Evolutionary conservation across 2,113 vertebrate genomes (phyloP), one percentile per base, ranked within the genome.

Genomic region (Corydoras maculifer): DNA sequence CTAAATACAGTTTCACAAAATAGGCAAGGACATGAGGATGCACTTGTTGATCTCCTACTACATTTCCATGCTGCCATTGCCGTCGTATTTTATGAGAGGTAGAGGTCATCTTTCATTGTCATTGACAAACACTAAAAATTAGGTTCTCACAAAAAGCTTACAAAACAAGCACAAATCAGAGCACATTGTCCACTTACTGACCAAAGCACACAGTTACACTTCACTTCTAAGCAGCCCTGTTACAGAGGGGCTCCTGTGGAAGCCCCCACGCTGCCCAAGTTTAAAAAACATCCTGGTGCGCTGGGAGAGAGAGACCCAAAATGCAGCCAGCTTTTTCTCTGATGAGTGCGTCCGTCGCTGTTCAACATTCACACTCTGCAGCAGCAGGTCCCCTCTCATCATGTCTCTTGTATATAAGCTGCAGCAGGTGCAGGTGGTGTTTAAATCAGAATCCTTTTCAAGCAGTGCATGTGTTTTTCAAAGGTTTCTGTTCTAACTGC

Each of bases 301-400:
- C 66, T 82, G 70, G 32, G 85, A 85, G 76, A 89, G 76, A 73
- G 77, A 79, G 78, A 80, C 76, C 87, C 86, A 88, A 75, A 89
- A 88, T 59, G 85, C 84, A 69, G 85, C 77, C 49, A 88, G 79
- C 77, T 86, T 89, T 81, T 84, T 88, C 78, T 88, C 87, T 25
- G 83, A 84, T 29, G 73, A 70, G 69, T 76, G 76, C 75, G 82
- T 84, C 63, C 78, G 70, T 72, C 71, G 76, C 75, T 79, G 1
- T 25, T 25, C 68, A 11, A 64, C 14, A 53, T 15, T 72, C 58
- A 72, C 65, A 62, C 70, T 72, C 35, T 72, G 75, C 29, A 72
- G 69, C 69, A 67, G 58, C 53, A 67, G 58, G 72, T 76, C 75
- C 11, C 69, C 70, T 65, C 51, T 72, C 75, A 76, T 76, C 63